Evolutionary conservation across 2,888 invertebrate species (phyloP), one percentile per base, ranked within the genome.

Genomic region (Homarus gammarus): DNA sequence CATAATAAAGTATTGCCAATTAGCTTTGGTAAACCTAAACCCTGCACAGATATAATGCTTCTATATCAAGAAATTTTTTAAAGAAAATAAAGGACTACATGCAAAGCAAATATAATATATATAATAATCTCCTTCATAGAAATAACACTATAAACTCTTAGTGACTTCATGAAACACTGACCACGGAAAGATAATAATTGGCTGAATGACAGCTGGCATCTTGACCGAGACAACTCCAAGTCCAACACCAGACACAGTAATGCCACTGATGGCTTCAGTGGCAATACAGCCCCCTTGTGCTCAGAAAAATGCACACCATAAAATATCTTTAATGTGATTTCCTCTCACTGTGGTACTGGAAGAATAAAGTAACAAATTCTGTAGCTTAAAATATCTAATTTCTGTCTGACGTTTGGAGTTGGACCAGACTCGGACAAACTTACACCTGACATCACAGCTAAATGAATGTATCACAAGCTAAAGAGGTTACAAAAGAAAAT

Each of bases 101-200:
- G 89, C 89, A 89, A 89, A 89, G 89, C 89, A 85, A 89, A 89
- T 89, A 89, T 89, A 89, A 87, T 88, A 88, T 31, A 40, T 51
- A 73, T 89, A 85, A 84, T 84, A 87, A 87, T 87, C 83, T 83
- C 87, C 83, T 79, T 78, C 79, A 79, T 85, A 85, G 84, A 85
- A 85, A 85, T 89, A 89, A 89, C 81, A 72, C 85, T 89, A 89
- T 84, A 89, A 81, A 85, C 79, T 89, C 79, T 85, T 84, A 89
- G 70, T 89, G 89, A 89, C 89, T 89, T 89, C 85, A 84, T 89
- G 89, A 85, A 89, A 89, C 84, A 89, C 89, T 89, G 89, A 89
- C 89, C 89, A 89, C 61, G 81, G 89, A 85, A 89, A 89, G 84
- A 89, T 85, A 85, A 84, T 73, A 51, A 72, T 72, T n/a, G 49